phyloP scores from a whole-genome alignment of 2,888 invertebrate genomes.

The Lymantria dispar region DNA sequence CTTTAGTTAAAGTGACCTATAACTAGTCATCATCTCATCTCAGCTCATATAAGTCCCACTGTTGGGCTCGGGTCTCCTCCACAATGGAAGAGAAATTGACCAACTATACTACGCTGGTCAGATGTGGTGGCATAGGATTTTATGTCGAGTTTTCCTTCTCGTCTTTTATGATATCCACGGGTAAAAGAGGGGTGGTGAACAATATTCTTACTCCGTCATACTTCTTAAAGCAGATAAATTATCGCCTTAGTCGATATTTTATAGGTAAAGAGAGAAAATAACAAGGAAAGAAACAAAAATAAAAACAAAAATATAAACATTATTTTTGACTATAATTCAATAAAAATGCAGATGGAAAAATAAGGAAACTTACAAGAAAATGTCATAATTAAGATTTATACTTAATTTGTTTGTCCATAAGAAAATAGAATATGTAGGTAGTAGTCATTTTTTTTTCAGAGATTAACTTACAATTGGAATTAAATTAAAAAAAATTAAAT shows the following conservation, averaged over 20 bases:
- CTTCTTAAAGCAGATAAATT: too few relatives aligned
- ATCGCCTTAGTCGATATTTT: neutral
- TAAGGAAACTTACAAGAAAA: conserved; percentile 80
- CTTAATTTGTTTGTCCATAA: conserved; percentile 75
- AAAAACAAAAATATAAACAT: conserved; percentile 69
- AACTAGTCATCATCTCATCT: too few relatives aligned
- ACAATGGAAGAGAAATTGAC: too few relatives aligned
- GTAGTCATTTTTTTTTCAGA: conserved; percentile 72
- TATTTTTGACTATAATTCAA: conserved; percentile 82
- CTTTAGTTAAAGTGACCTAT: too few relatives aligned
- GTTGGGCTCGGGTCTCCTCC: too few relatives aligned
- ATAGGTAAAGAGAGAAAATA: conserved; percentile 2
- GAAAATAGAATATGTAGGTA: conserved; percentile 55
- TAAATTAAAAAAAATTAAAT: conserved; percentile 82
- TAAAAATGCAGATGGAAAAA: conserved; percentile 82
- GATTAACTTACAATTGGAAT: conserved; percentile 77
- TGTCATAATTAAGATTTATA: conserved; percentile 78
- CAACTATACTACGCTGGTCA: too few relatives aligned
- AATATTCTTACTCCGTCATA: too few relatives aligned
- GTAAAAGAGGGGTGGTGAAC: too few relatives aligned
- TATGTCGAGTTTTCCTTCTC: too few relatives aligned
- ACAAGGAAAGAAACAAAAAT: conserved; percentile 42
- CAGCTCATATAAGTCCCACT: too few relatives aligned
- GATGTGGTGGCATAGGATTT: too few relatives aligned
- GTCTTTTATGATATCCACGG: too few relatives aligned